phyloP scores from a whole-genome alignment of 2,797 vertebrate genomes.

The Gambusia yucatana region DNA sequence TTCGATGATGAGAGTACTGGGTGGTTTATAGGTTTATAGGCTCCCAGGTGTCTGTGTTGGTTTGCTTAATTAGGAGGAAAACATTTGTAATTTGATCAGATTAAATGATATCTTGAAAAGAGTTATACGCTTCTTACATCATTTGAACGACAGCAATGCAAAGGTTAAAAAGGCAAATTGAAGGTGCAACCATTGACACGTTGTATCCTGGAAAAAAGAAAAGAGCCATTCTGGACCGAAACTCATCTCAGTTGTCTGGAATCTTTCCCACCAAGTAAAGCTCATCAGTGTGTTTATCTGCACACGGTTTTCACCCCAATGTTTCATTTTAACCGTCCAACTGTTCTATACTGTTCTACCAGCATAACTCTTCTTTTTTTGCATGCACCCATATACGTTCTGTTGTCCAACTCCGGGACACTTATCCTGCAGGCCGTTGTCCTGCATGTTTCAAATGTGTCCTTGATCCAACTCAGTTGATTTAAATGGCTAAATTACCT shows the following conservation, averaged over 20 bases:
- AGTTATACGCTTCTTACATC: not conserved
- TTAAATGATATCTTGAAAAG: not conserved
- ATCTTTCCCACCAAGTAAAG: not conserved
- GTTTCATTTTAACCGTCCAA: not conserved
- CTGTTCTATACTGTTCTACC: not conserved
- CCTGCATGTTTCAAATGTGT: too few relatives aligned
- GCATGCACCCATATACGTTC: not conserved
- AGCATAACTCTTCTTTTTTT: not conserved
- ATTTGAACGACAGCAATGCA: not conserved
- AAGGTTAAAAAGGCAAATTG: not conserved
- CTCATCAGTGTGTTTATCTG: not conserved
- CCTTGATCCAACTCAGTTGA: too few relatives aligned
- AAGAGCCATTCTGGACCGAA: not conserved
- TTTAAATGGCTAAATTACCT: too few relatives aligned
- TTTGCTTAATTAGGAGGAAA: not conserved
- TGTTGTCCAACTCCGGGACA: too few relatives aligned
- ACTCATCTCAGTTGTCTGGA: not conserved
- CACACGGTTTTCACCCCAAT: not conserved
- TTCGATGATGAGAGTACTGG: not conserved
- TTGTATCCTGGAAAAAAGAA: not conserved
- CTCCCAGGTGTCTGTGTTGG: not conserved
- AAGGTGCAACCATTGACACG: not conserved
- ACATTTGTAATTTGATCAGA: not conserved
- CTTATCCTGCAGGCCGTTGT: too few relatives aligned
- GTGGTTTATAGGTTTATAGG: not conserved